Conservation (phyloP, 2,888 invertebrate genomes). For the Sphaeridia pumilis region DNA sequence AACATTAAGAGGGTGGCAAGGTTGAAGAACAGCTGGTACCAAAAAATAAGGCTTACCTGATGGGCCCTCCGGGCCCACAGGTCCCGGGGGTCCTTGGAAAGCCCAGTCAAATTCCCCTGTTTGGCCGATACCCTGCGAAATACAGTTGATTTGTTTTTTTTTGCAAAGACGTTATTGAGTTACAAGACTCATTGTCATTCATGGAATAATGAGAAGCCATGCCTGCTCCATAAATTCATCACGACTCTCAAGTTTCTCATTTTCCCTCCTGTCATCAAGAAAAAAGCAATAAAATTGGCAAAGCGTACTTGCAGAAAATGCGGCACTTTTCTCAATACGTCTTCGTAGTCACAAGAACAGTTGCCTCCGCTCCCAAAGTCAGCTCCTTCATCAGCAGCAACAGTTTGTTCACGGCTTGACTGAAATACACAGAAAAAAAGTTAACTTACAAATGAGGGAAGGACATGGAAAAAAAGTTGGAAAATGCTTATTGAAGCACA, state of each 20-base stretch:
- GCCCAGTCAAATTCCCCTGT: slow-evolving; percentile 6
- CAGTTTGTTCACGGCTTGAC: no score
- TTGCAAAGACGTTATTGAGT: no score
- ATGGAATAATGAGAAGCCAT: neutral
- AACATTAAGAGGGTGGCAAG: neutral
- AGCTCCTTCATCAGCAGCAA: no score
- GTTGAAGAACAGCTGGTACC: no score
- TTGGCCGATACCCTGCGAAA: slow-evolving; percentile 1
- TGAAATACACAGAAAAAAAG: no score
- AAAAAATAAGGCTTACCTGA: neutral
- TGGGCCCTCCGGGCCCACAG: neutral
- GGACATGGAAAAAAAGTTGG: neutral
- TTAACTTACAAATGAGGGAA: no score
- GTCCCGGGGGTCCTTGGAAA: slow-evolving; percentile 6
- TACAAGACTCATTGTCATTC: neutral
- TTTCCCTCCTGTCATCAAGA: neutral
- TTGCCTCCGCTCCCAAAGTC: neutral
- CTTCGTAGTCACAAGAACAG: slow-evolving; percentile 4
- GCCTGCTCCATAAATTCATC: neutral
- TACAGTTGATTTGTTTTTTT: no score
- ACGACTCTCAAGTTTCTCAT: neutral
- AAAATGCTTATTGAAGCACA: neutral
- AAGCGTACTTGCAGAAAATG: slow-evolving; percentile 8
- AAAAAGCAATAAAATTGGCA: neutral
- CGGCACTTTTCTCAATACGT: slow-evolving; percentile 1